Conservation (phyloP, 2,113 vertebrate species). For the Siniperca chuatsi region DNA sequence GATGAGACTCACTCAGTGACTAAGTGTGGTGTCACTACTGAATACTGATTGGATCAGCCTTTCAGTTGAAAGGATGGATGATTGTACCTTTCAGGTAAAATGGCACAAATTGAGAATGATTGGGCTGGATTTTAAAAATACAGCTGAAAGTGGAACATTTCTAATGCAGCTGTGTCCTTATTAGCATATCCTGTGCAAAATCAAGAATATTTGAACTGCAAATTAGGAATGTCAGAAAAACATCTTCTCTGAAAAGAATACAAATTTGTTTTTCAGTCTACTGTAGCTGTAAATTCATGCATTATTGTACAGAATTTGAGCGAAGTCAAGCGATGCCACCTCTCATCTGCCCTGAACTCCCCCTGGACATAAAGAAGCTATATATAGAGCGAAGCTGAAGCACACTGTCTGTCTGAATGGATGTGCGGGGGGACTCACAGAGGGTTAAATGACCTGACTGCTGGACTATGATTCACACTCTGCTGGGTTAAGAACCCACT, state of each 20-base stretch:
- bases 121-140: conserved; percentile 8
- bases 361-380: conserved; percentile 32
- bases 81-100: conserved; percentile 18
- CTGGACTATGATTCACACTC: conserved; percentile 73
- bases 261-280: not conserved
- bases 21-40: conserved; percentile 22
- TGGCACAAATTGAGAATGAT: not conserved
- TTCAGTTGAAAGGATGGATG: conserved; percentile 20
- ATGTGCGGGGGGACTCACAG: conserved; percentile 37
- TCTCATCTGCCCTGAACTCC: conserved; percentile 30
- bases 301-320: conserved; percentile 39
- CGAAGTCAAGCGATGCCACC: conserved; percentile 21
- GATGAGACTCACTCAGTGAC: conserved; percentile 12
- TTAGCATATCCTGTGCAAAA: not conserved
- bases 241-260: not conserved
- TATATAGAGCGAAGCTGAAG: conserved; percentile 51
- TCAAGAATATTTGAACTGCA: not conserved
- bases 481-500: conserved; percentile 61
- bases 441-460: conserved; percentile 74
- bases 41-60: conserved; percentile 29
- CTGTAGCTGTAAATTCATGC: not conserved
- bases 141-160: not conserved
- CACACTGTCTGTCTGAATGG: conserved; percentile 42
- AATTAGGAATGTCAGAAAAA: not conserved
- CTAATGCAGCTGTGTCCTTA: not conserved